Evolutionary conservation across 2,888 invertebrate genomes (phyloP).

Genomic region (Argynnis bischoffii): DNA sequence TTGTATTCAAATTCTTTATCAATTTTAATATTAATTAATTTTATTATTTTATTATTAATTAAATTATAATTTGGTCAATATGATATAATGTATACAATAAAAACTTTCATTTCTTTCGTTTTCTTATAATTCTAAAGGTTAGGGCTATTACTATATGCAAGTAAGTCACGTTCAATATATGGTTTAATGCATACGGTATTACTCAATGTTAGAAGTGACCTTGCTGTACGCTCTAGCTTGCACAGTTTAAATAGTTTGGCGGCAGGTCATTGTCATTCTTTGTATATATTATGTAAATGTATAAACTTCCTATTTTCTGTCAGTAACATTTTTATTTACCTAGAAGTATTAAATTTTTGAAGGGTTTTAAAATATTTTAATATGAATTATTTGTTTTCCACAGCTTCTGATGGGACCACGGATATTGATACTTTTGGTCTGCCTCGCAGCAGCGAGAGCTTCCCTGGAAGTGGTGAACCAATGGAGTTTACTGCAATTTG

Average conservation of each 20-base stretch:
- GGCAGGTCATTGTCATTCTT: conserved; percentile 28
- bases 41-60: too few species aligned
- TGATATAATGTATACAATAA: too few species aligned
- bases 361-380: not conserved
- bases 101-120: too few species aligned
- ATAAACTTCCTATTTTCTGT: not conserved
- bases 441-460: conserved; percentile 63
- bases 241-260: not conserved
- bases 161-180: not conserved
- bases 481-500: conserved; percentile 86
- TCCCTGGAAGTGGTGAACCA: conserved; percentile 85
- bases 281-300: conserved; percentile 1
- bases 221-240: conserved; percentile 9
- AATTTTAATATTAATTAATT: too few species aligned
- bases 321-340: not conserved
- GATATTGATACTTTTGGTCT: conserved; percentile 55
- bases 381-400: conserved; percentile 24
- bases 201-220: conserved; percentile 13
- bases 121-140: conserved; percentile 1
- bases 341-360: not conserved
- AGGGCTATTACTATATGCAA: not conserved
- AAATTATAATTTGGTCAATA: too few species aligned
- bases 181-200: not conserved
- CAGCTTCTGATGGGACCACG: conserved; percentile 53
- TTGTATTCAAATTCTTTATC: too few species aligned